Conservation (phyloP, 1,140 invertebrate genomes). For the Macrobrachium nipponense region DNA sequence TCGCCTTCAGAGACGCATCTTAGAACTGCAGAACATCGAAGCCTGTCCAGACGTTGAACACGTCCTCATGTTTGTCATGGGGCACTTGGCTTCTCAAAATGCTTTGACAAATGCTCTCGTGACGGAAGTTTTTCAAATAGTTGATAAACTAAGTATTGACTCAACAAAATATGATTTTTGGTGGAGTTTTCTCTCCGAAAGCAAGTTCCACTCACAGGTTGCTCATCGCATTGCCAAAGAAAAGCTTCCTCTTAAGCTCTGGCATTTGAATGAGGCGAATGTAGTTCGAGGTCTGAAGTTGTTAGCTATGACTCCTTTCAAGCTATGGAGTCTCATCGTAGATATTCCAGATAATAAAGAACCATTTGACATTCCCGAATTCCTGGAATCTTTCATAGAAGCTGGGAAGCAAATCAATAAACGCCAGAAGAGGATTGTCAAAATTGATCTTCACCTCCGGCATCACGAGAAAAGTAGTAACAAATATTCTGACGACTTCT, state of each 20-base stretch:
- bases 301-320: conserved; percentile 18
- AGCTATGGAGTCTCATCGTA: conserved; percentile 1
- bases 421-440: conserved; percentile 27
- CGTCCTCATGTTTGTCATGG: conserved; percentile 26
- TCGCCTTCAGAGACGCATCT: not conserved
- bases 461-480: not conserved
- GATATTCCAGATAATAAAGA: conserved; percentile 23
- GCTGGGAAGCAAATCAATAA: conserved; percentile 29
- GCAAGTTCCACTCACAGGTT: conserved; percentile 23
- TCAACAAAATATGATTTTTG: conserved; percentile 30
- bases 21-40: conserved; percentile 3
- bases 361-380: conserved; percentile 13
- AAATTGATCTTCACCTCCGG: conserved; percentile 34
- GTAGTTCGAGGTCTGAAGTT: conserved; percentile 18
- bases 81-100: conserved; percentile 24
- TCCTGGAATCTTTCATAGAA: conserved; percentile 10
- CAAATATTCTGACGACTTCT: conserved; percentile 18
- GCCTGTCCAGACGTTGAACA: conserved; percentile 23
- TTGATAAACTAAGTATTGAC: conserved; percentile 28
- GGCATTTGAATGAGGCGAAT: conserved; percentile 31
- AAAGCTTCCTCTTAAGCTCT: conserved; percentile 31
- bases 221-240: conserved; percentile 18
- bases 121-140: conserved; percentile 27
- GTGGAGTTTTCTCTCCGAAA: conserved; percentile 36
- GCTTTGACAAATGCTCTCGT: conserved; percentile 12